These are phyloP conservation scores for Megaleporinus macrocephalus DNA, from an alignment of 2,113 vertebrate species.

Conservation along the genomic window DNA sequence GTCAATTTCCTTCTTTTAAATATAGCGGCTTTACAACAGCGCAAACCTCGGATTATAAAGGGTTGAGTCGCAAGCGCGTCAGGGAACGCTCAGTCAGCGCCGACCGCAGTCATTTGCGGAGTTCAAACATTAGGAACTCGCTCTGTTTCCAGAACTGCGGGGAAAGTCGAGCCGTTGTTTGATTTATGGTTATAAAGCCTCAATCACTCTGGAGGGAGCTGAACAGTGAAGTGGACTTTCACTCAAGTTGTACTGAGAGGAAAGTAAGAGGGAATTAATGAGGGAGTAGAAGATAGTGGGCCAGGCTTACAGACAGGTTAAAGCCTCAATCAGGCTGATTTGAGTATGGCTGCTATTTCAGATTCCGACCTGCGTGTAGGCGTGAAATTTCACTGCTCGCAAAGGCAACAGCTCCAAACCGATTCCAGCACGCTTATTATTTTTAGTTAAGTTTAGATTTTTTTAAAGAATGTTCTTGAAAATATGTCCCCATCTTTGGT, in stretches of 20 bases:
- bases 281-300: not conserved
- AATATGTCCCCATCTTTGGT: no score
- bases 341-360: constrained; percentile 12
- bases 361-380: not conserved
- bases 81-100: not conserved
- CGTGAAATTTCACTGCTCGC: not conserved
- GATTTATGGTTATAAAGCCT: constrained; percentile 37
- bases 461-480: no score
- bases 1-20: not conserved
- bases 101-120: not conserved
- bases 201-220: not conserved
- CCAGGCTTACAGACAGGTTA: constrained; percentile 4
- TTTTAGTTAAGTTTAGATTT: no score
- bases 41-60: not conserved
- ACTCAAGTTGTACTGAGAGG: not conserved
- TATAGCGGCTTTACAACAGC: not conserved
- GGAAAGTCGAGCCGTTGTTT: no score
- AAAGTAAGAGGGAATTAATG: not conserved
- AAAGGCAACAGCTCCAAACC: no score
- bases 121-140: not conserved
- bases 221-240: constrained; percentile 10
- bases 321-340: constrained; percentile 45
- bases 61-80: not conserved
- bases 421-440: no score
- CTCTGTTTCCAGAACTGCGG: no score